These are phyloP conservation scores for Dexiosoma caninum DNA, from an alignment of 2,888 invertebrate genomes.

Conservation along the genomic window DNA sequence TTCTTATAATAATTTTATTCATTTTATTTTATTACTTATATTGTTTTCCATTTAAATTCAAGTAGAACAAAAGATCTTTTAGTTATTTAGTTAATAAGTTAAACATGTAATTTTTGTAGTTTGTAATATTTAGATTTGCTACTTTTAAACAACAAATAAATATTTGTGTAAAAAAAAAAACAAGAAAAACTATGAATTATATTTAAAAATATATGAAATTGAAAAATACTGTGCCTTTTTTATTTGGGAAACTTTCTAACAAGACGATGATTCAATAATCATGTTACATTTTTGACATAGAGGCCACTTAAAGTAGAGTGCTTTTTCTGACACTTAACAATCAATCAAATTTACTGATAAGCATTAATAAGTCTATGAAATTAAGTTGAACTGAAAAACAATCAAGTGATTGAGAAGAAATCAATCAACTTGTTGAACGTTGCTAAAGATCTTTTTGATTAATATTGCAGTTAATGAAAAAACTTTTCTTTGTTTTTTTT, in stretches of 20 bases:
- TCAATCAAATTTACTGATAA: slow-evolving; percentile 45
- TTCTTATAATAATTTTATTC: slow-evolving; percentile 3
- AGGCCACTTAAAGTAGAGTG: slow-evolving; percentile 37
- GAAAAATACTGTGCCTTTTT: no score
- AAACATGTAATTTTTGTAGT: slow-evolving; percentile 54
- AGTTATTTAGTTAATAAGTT: slow-evolving; percentile 63
- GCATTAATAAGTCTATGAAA: slow-evolving; percentile 3
- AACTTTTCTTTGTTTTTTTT: no score
- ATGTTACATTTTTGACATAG: neutral
- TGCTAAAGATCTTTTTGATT: no score
- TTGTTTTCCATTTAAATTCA: slow-evolving; percentile 18
- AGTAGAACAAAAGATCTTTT: slow-evolving; percentile 34
- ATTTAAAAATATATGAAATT: slow-evolving; percentile 53
- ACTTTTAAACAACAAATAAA: slow-evolving; percentile 32
- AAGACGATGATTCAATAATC: neutral
- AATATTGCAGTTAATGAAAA: no score
- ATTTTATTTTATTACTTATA: neutral
- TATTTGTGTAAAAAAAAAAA: slow-evolving; percentile 38
- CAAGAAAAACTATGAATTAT: slow-evolving; percentile 49
- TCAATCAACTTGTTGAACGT: slow-evolving; percentile 23
- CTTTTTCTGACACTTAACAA: slow-evolving; percentile 40
- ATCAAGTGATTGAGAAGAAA: slow-evolving; percentile 8
- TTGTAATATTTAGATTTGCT: slow-evolving; percentile 57
- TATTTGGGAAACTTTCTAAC: slow-evolving; percentile 44
- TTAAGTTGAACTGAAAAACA: neutral